A percentile compares a stretch with the other conserved stretches of the same genome.
Conservation (phyloP, 2,113 vertebrate genomes). For the rat (Rattus norvegicus) region DNA sequence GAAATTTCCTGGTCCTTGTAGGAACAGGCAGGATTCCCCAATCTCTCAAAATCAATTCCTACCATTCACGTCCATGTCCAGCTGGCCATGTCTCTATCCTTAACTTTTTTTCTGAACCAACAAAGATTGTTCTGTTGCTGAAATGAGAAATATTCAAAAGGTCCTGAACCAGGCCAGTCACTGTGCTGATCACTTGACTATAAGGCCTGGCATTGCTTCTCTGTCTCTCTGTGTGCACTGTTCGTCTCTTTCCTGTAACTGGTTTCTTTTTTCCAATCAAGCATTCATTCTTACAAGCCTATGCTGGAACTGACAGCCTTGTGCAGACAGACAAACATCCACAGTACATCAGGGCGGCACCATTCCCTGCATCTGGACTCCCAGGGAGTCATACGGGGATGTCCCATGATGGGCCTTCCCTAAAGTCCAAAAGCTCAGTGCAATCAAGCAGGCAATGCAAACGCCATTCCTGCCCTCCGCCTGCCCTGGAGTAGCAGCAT, state of each 20-base stretch:
- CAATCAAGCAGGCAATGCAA: not conserved
- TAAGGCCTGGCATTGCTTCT: not conserved
- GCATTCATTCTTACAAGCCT: conserved; percentile 7
- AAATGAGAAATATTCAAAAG: not conserved
- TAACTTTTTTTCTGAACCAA: conserved; percentile 17
- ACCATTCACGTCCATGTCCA: not conserved
- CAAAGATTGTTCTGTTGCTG: conserved; percentile 71
- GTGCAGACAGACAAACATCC: not conserved
- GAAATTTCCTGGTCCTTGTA: not conserved
- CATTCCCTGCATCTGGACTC: not conserved
- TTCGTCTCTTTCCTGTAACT: not conserved
- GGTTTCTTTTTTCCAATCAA: not conserved
- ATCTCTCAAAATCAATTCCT: not conserved
- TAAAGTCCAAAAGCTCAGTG: not conserved
- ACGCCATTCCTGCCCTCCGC: rapidly evolving
- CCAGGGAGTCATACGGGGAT: rapidly evolving
- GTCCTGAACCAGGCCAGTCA: conserved; percentile 64
- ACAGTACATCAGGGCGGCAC: not conserved
- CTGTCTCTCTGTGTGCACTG: not conserved
- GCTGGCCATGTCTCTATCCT: conserved; percentile 45
- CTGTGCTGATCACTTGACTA: not conserved
- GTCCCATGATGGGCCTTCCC: not conserved
- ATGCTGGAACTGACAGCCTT: not conserved
- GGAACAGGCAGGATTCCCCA: not conserved
- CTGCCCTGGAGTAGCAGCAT: not conserved